These are phyloP conservation scores for Butorides virescens DNA, from an alignment of 2,113 vertebrate genomes.

Conservation along the genomic window DNA sequence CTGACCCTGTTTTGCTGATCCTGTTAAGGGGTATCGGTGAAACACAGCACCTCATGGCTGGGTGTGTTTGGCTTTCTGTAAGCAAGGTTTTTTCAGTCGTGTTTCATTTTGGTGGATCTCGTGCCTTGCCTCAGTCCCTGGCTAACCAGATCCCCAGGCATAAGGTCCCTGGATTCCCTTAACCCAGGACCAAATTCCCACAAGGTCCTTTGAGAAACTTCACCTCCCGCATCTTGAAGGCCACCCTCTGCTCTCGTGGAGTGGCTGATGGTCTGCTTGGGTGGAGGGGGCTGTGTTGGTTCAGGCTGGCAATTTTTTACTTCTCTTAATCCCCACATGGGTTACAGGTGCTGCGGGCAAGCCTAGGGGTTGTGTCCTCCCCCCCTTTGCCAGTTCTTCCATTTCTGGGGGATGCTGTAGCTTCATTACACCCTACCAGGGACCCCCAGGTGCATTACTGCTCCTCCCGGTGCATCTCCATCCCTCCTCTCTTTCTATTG, in stretches of 20 bases:
- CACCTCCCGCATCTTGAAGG: neutral
- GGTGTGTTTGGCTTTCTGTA: neutral
- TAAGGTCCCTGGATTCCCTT: neutral
- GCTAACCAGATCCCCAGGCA: neutral
- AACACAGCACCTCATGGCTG: neutral
- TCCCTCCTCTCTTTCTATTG: neutral
- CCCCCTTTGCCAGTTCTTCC: neutral
- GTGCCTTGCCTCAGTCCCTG: neutral
- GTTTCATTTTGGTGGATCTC: neutral
- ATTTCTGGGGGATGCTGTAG: fast-evolving
- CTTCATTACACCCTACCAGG: neutral
- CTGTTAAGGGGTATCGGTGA: neutral
- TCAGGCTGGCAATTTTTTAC: neutral
- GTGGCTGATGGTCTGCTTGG: neutral
- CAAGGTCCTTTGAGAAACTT: neutral
- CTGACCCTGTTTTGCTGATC: slow-evolving; percentile 49
- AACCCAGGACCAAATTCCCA: fast-evolving
- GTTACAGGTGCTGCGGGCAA: neutral
- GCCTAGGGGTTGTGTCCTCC: neutral
- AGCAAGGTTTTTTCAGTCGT: fast-evolving
- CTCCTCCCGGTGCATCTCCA: neutral
- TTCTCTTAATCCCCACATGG: fast-evolving
- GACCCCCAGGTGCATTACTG: neutral
- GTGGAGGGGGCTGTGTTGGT: neutral
- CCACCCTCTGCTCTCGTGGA: neutral